These are phyloP conservation scores for Invenusta paracnida DNA, from an alignment of 2,888 invertebrate species.

Conservation along the genomic window DNA sequence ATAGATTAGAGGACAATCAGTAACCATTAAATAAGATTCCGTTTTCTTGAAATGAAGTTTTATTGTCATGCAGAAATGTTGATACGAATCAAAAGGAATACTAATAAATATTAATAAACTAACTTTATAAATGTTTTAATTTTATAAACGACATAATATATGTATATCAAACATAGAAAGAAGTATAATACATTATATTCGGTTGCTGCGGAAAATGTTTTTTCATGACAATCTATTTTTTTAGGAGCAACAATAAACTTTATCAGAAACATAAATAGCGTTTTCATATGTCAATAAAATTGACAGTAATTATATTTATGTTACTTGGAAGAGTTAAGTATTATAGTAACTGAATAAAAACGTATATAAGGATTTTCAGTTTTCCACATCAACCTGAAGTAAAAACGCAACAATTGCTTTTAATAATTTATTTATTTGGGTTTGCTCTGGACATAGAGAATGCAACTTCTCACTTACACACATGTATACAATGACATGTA, in stretches of 20 bases:
- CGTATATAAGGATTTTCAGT: no score
- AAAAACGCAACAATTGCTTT: background rate
- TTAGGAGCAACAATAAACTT: background rate
- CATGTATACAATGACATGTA: constrained; percentile 24
- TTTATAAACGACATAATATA: background rate
- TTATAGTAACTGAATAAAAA: no score
- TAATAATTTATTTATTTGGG: constrained; percentile 10
- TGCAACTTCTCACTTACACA: background rate
- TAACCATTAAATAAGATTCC: background rate
- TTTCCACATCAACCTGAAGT: background rate
- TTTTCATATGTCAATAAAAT: no score
- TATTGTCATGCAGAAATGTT: background rate
- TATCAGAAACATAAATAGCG: background rate
- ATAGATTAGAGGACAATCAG: background rate
- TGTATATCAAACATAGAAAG: background rate
- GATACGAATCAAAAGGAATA: background rate
- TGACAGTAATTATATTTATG: no score
- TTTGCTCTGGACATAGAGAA: constrained; percentile 7
- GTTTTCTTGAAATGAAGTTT: background rate
- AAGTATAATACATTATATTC: no score
- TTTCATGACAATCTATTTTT: background rate
- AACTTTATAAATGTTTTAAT: background rate
- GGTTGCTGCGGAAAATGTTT: background rate
- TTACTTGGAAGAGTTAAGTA: no score
- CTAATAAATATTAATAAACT: background rate